Conservation (phyloP, 2,113 vertebrate species). For the Thymallus thymallus region DNA sequence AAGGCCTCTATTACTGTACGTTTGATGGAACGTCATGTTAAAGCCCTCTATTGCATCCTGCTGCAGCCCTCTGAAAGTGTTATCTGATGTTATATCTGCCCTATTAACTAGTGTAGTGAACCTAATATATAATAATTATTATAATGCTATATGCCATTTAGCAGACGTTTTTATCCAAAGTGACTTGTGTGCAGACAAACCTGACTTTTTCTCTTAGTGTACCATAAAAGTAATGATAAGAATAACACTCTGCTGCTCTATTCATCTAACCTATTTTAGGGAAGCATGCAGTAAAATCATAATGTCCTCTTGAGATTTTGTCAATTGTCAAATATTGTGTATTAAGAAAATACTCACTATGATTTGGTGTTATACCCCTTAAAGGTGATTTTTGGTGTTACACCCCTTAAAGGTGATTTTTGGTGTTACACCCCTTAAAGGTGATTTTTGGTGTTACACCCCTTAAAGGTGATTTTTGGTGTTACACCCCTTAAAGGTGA, state of each 20-base stretch:
- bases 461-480: constrained; percentile 24
- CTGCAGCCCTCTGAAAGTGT: no score
- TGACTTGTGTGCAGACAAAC: no score
- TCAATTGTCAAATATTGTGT: not conserved
- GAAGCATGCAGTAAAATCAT: constrained; percentile 17
- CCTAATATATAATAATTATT: no score
- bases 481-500: constrained; percentile 30
- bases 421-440: constrained; percentile 26
- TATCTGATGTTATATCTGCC: no score
- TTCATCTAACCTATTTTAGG: constrained; percentile 15
- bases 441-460: constrained; percentile 26
- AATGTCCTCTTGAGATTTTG: constrained; percentile 10
- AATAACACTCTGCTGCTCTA: not conserved
- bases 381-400: not conserved
- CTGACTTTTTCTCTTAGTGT: no score
- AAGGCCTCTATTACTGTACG: no score
- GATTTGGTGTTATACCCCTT: constrained; percentile 20
- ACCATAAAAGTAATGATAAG: not conserved
- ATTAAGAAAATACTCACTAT: constrained; percentile 3
- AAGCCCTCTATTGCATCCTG: no score
- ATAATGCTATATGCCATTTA: no score
- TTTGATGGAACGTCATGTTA: no score
- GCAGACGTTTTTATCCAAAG: no score
- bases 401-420: constrained; percentile 37
- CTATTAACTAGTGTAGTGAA: no score